Evolutionary conservation across 2,113 vertebrate species (phyloP), one percentile per base, ranked within the genome.

Genomic region (Lepidothrix coronata): DNA sequence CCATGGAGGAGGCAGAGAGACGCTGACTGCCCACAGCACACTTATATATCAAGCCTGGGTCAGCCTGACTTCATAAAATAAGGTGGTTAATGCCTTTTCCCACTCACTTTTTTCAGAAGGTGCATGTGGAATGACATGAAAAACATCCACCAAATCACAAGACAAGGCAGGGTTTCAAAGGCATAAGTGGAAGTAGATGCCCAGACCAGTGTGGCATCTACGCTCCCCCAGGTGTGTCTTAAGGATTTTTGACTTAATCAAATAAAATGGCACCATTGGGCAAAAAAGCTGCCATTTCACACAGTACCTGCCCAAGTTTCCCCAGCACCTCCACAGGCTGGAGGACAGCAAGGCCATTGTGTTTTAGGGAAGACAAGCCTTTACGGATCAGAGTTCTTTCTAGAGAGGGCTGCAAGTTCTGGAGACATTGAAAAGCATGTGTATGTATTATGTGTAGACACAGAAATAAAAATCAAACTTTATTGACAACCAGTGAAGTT

Each of bases 1-100:
- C 20, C 4, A 4, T 0, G 25, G 12, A 46, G 31, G 30, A 49
- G 68, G 28, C 44, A 68, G 23, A 66, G 54, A 24, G n/a, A 15
- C 8, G 0, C 24, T 25, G 43, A 14, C 22, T 23, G 28, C 19
- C 46, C 54, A 35, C 11, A 33, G n/a, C 72, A 37, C 2, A 0
- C 25, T 1, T 1, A 37, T 31, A 6, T 15, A 24, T 1, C 0
- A 0, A 65, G 18, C 6, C 58, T 39, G 28, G n/a, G 20, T 43
- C 75, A 30, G 25, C 11, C 25, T 21, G 43, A 25, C 41, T 44
- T 37, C 49, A 51, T 51, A 35, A 30, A 81, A 48, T 16, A 54
- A 52, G 59, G 27, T 51, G 16, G 0, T 23, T 80, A 6, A 6
- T 12, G 24, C 14, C 31, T 52, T 41, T n/a, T 25, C n/a, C 43